These are phyloP conservation scores for Aelia acuminata DNA, from an alignment of 2,888 invertebrate genomes.

Conservation along the genomic window DNA sequence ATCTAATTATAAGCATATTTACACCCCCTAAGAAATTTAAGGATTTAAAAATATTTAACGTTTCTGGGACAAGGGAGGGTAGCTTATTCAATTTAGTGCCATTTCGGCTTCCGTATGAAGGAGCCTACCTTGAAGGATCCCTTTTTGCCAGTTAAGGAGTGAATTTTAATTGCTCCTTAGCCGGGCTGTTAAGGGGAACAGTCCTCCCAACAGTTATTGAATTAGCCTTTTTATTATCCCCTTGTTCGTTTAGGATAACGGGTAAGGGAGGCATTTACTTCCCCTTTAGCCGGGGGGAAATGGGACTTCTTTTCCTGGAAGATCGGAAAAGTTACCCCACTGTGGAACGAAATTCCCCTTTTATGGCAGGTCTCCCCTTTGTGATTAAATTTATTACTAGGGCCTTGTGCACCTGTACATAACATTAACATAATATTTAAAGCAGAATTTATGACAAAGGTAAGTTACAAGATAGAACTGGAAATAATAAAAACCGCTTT, in stretches of 20 bases:
- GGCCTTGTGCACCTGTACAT: not conserved
- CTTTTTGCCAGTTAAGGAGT: conserved; percentile 13
- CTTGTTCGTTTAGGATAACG: conserved; percentile 38
- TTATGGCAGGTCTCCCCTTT: not conserved
- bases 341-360: not conserved
- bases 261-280: not conserved
- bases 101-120: conserved; percentile 13
- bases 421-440: too few species aligned
- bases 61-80: not conserved
- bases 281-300: not conserved
- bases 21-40: not conserved
- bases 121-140: not conserved
- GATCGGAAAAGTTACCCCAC: not conserved
- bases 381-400: not conserved
- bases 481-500: too few species aligned
- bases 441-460: too few species aligned
- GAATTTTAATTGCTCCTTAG: conserved; percentile 55
- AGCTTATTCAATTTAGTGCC: conserved; percentile 25
- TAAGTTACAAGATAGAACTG: too few species aligned
- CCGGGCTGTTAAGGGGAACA: not conserved
- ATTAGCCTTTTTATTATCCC: conserved; percentile 57
- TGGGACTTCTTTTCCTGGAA: conserved; percentile 1
- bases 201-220: conserved; percentile 23
- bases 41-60: not conserved
- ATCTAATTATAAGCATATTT: not conserved